A percentile compares a stretch with the other conserved stretches of the same genome.
phyloP scores from a whole-genome alignment of 2,888 invertebrate genomes.

The Agrotis ipsilon region DNA sequence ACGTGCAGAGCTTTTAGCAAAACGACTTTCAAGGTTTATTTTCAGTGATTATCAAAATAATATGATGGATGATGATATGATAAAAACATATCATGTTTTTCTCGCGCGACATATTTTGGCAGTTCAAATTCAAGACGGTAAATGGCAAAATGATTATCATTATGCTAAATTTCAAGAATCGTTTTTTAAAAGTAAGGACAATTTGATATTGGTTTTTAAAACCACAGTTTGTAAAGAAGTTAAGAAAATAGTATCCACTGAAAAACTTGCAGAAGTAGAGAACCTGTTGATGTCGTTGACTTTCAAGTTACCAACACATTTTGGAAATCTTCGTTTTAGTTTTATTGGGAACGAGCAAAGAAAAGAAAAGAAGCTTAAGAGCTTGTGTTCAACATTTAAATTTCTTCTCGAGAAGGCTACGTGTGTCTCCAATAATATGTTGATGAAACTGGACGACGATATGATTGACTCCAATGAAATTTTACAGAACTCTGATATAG shows the following conservation, averaged over 20 bases:
- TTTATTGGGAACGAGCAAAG: conserved; percentile 29
- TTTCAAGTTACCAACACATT: conserved; percentile 48
- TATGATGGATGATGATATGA: conserved; percentile 47
- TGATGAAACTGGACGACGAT: conserved; percentile 43
- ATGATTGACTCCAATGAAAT: conserved; percentile 23
- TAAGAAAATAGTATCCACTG: not conserved
- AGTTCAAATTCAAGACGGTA: not conserved
- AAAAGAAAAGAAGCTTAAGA: conserved; percentile 23
- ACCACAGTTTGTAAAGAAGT: conserved; percentile 13
- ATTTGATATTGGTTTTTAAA: conserved; percentile 33
- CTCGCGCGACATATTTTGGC: conserved; percentile 37
- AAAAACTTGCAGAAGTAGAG: conserved; percentile 17
- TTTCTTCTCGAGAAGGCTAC: conserved; percentile 19
- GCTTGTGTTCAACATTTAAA: conserved; percentile 38
- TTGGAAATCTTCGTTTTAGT: conserved; percentile 44
- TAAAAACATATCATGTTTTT: conserved; percentile 52
- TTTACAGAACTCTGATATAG: conserved; percentile 44
- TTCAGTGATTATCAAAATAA: conserved; percentile 28
- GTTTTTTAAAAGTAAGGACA: conserved; percentile 39
- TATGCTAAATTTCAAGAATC: conserved; percentile 35
- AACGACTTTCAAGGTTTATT: conserved; percentile 39
- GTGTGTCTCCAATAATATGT: conserved; percentile 3
- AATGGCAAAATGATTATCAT: conserved; percentile 7
- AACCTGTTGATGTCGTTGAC: conserved; percentile 23
- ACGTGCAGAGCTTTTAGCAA: conserved; percentile 43